Evolutionary conservation across 1,140 invertebrate species (phyloP), one percentile per base, ranked within the genome.

Genomic region (Macrosteles quadrilineatus): DNA sequence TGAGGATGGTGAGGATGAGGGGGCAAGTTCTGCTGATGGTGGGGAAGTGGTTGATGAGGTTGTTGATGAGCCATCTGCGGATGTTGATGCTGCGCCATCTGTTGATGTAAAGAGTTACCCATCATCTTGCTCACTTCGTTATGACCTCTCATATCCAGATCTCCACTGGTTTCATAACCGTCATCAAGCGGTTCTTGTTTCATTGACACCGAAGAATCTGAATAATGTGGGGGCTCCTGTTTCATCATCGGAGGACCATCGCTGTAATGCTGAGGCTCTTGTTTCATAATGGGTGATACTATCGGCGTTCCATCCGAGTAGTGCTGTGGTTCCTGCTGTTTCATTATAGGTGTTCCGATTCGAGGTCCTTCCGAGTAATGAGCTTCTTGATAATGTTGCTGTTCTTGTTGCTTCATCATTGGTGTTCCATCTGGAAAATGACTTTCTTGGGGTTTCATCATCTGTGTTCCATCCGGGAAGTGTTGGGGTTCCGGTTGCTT

Each of bases 151-250:
- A 89, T 81, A 76, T 89, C 88, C 79, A 91, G 87, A 80, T 91
- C 91, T 75, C 89, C 90, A 82, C 90, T 90, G 72, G 91, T 93
- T 83, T 94, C 91, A 83, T 93, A 93, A 72, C 91, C 91, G 83
- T 94, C 91, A 84, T 94, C 91, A 77, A 90, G 86, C 73, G 86
- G 87, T 81, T 92, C 91, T 76, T 88, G 84, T 76, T 89, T 89
- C 79, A 87, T n/a, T 19, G 23, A 12, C 2, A 11, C 36, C 12
- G 36, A 6, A 11, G 11, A 11, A 9, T 64, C 62, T 25, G 55
- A 14, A 29, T 59, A 59, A 29, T 30, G 23, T n/a, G 25, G 55
- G 6, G 47, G 47, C n/a, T 50, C 47, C 4, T 17, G 14, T 23
- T 68, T 68, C 67, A 68, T 68, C 47, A 68, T 55, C 29, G 36